Percentiles rank a stretch among this genome's conserved stretches.
These are phyloP conservation scores for Hypsibius dujardini DNA, from an alignment of 1,140 invertebrate genomes.

Conservation along the genomic window DNA sequence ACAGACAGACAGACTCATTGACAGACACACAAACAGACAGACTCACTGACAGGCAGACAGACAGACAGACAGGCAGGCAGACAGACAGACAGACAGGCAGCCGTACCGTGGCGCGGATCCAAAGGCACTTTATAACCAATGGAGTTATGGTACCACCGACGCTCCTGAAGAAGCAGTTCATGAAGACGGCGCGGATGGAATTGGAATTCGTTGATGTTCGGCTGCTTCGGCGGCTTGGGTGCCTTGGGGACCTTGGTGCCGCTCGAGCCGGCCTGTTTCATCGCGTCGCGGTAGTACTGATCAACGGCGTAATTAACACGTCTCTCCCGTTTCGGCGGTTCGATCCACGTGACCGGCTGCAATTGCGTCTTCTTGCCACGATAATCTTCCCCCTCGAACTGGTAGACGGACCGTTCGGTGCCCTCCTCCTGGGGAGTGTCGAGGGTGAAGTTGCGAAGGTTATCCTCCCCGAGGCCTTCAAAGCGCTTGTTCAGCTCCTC, in stretches of 20 bases:
- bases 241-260: constrained; percentile 44
- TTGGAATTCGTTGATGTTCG: constrained; percentile 97
- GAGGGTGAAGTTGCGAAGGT: constrained; percentile 79
- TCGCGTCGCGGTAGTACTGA: constrained; percentile 86
- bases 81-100: too few species aligned
- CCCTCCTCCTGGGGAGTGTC: constrained; percentile 46
- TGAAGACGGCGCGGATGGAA: constrained; percentile 94
- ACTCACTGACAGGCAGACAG: too few species aligned
- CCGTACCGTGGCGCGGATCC: constrained; percentile 5
- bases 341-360: constrained; percentile 81
- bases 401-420: constrained; percentile 61
- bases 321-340: constrained; percentile 91
- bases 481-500: constrained; percentile 78
- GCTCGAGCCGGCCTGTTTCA: constrained; percentile 1
- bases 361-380: constrained; percentile 35
- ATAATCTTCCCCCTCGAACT: constrained; percentile 79
- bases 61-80: too few species aligned
- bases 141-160: constrained; percentile 86
- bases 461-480: constrained; percentile 72
- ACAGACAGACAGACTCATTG: not conserved
- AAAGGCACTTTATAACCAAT: constrained; percentile 66
- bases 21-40: too few species aligned
- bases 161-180: constrained; percentile 93
- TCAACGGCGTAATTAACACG: constrained; percentile 99
- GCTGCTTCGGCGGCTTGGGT: constrained; percentile 91